Evolutionary conservation across 2,113 vertebrate species (phyloP).

Genomic region (Dromaius novaehollandiae): DNA sequence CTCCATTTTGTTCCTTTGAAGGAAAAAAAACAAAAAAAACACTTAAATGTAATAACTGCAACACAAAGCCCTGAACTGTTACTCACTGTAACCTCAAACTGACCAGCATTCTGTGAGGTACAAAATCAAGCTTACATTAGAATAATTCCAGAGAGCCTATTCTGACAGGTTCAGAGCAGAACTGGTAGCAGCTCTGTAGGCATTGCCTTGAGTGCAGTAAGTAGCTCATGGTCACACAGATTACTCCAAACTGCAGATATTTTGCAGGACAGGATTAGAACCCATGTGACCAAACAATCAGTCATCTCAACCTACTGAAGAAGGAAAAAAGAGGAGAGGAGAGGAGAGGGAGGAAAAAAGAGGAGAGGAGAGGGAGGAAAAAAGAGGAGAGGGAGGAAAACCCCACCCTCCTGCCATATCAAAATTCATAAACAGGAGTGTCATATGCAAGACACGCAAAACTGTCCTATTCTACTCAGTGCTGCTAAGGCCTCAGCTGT

Average conservation of each 20-base stretch:
- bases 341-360: background rate
- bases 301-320: background rate
- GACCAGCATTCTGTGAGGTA: fast-evolving
- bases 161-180: background rate
- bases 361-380: background rate
- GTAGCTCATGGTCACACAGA: background rate
- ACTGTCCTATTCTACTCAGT: background rate
- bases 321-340: no score
- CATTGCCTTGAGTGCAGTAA: background rate
- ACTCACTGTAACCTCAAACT: background rate
- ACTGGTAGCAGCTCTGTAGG: background rate
- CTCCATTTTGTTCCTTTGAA: background rate
- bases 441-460: background rate
- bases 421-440: background rate
- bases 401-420: background rate
- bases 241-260: background rate
- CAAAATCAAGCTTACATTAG: background rate
- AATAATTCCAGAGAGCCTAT: background rate
- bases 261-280: background rate
- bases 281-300: background rate
- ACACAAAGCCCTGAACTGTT: background rate
- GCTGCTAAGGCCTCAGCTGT: no score
- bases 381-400: background rate
- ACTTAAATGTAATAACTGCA: background rate
- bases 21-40: background rate